Evolutionary conservation across 2,113 vertebrate species (phyloP).

Genomic region (Centropus unirufus): DNA sequence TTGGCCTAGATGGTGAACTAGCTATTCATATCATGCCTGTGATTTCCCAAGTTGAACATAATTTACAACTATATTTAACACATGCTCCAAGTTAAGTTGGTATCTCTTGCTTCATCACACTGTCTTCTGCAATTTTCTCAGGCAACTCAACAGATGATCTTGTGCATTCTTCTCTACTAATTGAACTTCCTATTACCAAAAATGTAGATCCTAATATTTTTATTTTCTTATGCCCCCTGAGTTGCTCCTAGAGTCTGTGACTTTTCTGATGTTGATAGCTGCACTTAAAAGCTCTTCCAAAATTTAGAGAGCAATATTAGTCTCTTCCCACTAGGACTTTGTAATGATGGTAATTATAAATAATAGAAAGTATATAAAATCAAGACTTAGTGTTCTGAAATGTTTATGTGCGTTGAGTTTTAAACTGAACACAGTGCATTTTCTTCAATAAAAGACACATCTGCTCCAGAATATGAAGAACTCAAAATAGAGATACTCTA

Average conservation of each 20-base stretch:
- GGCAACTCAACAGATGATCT: not conserved
- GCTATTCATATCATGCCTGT: not conserved
- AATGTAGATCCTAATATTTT: not conserved
- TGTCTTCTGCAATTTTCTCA: not conserved
- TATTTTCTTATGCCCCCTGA: not conserved
- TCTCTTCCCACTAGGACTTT: not conserved
- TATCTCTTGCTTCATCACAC: not conserved
- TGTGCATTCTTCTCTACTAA: not conserved
- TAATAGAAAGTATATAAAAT: not conserved
- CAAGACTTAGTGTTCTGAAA: not conserved
- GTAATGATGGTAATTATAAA: not conserved
- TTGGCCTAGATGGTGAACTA: not conserved
- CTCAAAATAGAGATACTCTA: not conserved
- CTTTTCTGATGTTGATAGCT: not conserved
- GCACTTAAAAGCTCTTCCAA: not conserved
- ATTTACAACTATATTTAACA: not conserved
- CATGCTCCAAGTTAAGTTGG: not conserved
- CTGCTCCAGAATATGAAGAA: not conserved
- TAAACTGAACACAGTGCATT: not conserved
- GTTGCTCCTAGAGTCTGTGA: not conserved
- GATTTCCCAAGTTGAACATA: not conserved
- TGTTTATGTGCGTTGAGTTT: not conserved
- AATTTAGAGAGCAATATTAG: not conserved
- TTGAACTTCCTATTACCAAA: not conserved
- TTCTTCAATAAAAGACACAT: not conserved